These are phyloP conservation scores for Maniola jurtina DNA, from an alignment of 1,140 invertebrate genomes.

Conservation along the genomic window DNA sequence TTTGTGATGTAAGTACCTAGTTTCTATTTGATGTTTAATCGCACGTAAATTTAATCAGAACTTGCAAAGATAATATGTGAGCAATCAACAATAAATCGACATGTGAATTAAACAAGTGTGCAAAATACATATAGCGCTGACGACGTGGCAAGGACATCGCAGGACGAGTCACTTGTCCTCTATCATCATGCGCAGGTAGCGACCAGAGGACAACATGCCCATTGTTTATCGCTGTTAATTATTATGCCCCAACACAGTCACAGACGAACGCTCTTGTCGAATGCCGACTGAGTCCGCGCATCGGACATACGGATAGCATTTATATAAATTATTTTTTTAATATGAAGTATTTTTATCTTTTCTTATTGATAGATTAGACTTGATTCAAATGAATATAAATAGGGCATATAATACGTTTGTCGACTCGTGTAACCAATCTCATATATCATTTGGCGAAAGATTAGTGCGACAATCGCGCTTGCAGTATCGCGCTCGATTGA, in stretches of 20 bases:
- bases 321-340: background rate
- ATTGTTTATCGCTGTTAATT: conserved; percentile 77
- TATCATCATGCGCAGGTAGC: conserved; percentile 72
- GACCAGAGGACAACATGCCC: conserved; percentile 67
- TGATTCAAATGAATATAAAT: background rate
- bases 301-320: background rate
- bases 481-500: conserved; percentile 75
- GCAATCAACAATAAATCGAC: conserved; percentile 36
- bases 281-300: conserved; percentile 2
- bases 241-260: conserved; percentile 62
- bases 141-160: conserved; percentile 63
- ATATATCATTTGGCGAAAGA: conserved; percentile 43
- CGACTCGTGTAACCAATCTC: conserved; percentile 14
- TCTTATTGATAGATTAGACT: background rate
- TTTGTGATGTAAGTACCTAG: too few species aligned
- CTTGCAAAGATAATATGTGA: conserved; percentile 15
- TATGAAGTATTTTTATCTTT: background rate
- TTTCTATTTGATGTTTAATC: background rate
- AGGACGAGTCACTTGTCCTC: conserved; percentile 70
- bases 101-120: conserved; percentile 40
- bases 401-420: conserved; percentile 3
- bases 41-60: background rate
- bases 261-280: conserved; percentile 46
- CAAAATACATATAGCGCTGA: conserved; percentile 48
- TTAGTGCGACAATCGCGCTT: conserved; percentile 58